Base-by-base conservation (phyloP, 2,888 invertebrate species). In the Liopterus haemorrhoidalis region DNA sequence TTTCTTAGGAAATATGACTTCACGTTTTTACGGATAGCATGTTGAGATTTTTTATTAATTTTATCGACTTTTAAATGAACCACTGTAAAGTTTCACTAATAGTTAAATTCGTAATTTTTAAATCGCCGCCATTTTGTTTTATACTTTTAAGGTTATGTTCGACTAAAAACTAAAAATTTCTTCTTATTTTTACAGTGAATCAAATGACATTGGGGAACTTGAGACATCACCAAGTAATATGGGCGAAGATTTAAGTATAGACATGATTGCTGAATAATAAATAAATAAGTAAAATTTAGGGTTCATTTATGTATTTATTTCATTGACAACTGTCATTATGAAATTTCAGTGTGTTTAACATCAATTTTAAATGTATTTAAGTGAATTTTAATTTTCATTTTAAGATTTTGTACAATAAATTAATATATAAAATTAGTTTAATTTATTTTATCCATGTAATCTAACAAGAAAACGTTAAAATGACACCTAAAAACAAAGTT, bases 161-260 rank as follows among this genome's bases (percentile, higher is more conserved):
- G 32, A 12, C 15, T 32, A 21, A 31, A 5, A 46, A 27, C 22
- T 14, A 22, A 19, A 30, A 42, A 19, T 28, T 44, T 19, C 8
- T 49, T 19, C 48, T 58, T 58, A 60, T 66, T 59, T 55, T 76
- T 78, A 50, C 70, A 89, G 88, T 67, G 88, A 87, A 68, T 85
- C 87, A 8, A 87, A 86, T 65, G 89, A 89, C 63, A 75, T 87
- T 49, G 74, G 72, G 3, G 77, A 77, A 54, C 68, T 88, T 64
- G 88, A 89, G 64, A 86, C 86, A 48, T 87, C 88, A 0, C 87
- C 87, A 0, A 85, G 84, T 61, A 86, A 88, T 61, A 73, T 82
- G 50, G 81, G 80, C 9, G 89, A 89, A 66, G 88, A 89, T 72
- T 76, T 86, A 54, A 79, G 77, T 55, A 75, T 78, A 56, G 80